Conservation (phyloP, 2,888 invertebrate genomes). For the Drosophila quinaria region DNA sequence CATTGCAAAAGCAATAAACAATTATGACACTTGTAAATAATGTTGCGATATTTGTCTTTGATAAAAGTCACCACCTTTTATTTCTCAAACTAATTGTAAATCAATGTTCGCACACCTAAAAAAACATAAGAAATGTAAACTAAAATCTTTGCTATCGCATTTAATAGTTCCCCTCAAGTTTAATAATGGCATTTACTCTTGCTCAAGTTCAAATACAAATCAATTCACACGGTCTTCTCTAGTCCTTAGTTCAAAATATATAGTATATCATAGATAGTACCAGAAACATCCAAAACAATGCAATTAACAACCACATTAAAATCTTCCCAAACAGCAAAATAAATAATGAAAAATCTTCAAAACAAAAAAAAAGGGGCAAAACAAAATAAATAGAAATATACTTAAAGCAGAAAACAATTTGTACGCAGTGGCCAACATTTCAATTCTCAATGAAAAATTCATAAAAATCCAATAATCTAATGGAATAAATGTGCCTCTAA, state of each 20-base stretch:
- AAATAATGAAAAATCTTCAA: conserved; percentile 45
- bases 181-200: conserved; percentile 30
- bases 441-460: conserved; percentile 41
- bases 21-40: not conserved
- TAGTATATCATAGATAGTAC: conserved; percentile 7
- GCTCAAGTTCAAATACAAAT: conserved; percentile 50
- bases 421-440: conserved; percentile 17
- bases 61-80: not conserved
- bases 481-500: conserved; percentile 45
- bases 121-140: conserved; percentile 31
- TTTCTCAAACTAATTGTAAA: conserved; percentile 18
- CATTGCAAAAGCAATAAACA: not conserved
- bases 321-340: conserved; percentile 39
- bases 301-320: conserved; percentile 60
- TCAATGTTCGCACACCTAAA: conserved; percentile 31
- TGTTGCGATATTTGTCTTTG: not conserved
- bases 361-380: not conserved
- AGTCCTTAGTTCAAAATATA: conserved; percentile 10
- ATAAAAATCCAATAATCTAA: conserved; percentile 37
- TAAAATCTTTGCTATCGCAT: conserved; percentile 29
- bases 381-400: conserved; percentile 2
- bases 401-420: conserved; percentile 14
- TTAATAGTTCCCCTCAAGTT: conserved; percentile 26
- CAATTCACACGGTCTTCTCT: conserved; percentile 38
- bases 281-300: conserved; percentile 22